Evolutionary conservation across 2,797 vertebrate species (phyloP), one percentile per base, ranked within the genome.

Genomic region (Caiman crocodilus): DNA sequence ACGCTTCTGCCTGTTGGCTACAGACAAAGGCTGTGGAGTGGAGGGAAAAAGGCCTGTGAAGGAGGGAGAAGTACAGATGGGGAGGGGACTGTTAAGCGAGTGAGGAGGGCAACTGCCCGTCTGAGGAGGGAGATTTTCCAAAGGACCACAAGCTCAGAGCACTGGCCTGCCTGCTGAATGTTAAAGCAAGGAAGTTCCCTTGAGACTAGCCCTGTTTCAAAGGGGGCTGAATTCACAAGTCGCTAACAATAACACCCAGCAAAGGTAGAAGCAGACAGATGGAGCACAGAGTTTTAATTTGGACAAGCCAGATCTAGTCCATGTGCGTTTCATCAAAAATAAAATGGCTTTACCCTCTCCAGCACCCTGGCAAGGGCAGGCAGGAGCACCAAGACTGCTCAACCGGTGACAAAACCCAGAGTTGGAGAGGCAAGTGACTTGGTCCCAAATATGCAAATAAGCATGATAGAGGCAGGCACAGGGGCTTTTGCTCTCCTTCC

Each of bases 41-140:
- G 97, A 94, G 95, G 95, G 94, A 95, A 97, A 96, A 12, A 0
- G 1, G 35, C 88, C 0, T 6, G 67, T 85, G 93, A 89, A 83
- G 0, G 94, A 96, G 95, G 92, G 94, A 96, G 96, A 89, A 82
- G 14, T 25, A 21, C 95, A 76, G 61, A 83, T 63, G 96, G 96
- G 96, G 98, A 98, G 98, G 97, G 98, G 98, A 98, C 97, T 14
- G 9, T 89, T 86, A 87, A 95, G 94, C 90, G 84, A 89, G 96
- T 26, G 50, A 65, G 97, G 98, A 98, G 98, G 98, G 98, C 98
- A 98, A 96, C 30, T 4, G 94, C n/a, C 15, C 96, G 97, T 93
- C 97, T 94, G 84, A 76, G 86, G 74, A 84, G 94, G 96, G 88
- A 95, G 95, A 80, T 5, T 85, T 79, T 20, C 87, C 63, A 55